A percentile compares a stretch with the other conserved stretches of the same genome.
Conservation (phyloP, 1,140 invertebrate genomes). For the Drosophila kurseongensis region DNA sequence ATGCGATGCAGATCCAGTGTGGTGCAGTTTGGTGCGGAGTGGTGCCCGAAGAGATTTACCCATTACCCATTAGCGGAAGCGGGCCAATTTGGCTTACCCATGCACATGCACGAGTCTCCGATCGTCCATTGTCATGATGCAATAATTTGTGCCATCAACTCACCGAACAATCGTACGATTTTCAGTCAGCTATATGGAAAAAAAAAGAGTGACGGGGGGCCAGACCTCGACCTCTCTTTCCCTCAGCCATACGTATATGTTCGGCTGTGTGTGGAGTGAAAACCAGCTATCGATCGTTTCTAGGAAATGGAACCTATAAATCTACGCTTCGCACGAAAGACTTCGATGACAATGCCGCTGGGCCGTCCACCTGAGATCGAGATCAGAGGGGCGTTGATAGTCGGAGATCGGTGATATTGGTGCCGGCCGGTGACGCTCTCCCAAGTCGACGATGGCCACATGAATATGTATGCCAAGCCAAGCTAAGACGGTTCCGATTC, state of each 20-base stretch:
- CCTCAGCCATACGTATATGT: neutral
- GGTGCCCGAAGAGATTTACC: conserved; percentile 21
- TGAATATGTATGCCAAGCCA: conserved; percentile 36
- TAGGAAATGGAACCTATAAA: conserved; percentile 57
- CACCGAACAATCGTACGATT: conserved; percentile 52
- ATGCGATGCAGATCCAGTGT: conserved; percentile 15
- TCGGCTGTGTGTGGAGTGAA: conserved; percentile 18
- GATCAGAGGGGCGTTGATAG: conserved; percentile 43
- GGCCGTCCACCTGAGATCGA: conserved; percentile 36
- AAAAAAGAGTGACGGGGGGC: conserved; percentile 21
- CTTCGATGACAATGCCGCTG: conserved; percentile 31
- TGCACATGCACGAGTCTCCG: conserved; percentile 40
- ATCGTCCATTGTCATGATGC: conserved; percentile 56
- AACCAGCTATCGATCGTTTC: conserved; percentile 49
- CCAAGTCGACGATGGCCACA: conserved; percentile 39
- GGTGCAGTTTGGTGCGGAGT: neutral
- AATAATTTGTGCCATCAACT: conserved; percentile 70
- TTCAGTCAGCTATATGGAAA: conserved; percentile 37
- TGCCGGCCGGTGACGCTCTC: conserved; percentile 45
- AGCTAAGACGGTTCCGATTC: conserved; percentile 25
- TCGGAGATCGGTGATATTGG: conserved; percentile 29
- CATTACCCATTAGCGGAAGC: conserved; percentile 64
- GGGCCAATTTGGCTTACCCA: conserved; percentile 60
- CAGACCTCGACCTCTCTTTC: conserved; percentile 53
- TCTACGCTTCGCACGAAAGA: conserved; percentile 48